Percentiles rank a stretch among this genome's conserved stretches.
These are phyloP conservation scores for Phaedon cochleariae DNA, from an alignment of 2,888 invertebrate species.

Conservation along the genomic window DNA sequence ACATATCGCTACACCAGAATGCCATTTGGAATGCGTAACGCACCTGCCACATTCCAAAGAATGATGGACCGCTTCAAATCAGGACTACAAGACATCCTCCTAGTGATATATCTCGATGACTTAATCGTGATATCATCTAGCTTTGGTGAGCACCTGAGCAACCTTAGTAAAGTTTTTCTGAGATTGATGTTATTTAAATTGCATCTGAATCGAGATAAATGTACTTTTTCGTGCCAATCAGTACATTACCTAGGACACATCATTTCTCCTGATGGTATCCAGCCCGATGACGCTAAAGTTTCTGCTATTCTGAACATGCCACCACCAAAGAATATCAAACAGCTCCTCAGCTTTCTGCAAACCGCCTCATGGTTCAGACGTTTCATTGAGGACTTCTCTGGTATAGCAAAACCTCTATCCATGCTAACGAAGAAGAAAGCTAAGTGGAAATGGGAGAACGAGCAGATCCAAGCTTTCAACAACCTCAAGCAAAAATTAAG, in stretches of 20 bases:
- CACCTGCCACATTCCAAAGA: constrained; percentile 45
- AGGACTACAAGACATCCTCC: constrained; percentile 34
- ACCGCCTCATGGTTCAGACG: constrained; percentile 35
- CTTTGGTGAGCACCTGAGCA: too few species aligned
- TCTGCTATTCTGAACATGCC: constrained; percentile 34
- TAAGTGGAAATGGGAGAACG: constrained; percentile 23
- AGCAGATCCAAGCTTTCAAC: constrained; percentile 26
- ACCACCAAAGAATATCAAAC: constrained; percentile 37
- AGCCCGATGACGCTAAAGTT: constrained; percentile 37
- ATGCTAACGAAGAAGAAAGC: too few species aligned
- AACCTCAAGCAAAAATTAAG: constrained; percentile 33
- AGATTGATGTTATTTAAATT: constrained; percentile 35
- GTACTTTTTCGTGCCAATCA: constrained; percentile 31
- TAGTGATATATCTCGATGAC: too few species aligned
- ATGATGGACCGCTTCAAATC: constrained; percentile 41
- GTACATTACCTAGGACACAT: constrained; percentile 42
- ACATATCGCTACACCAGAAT: too few species aligned
- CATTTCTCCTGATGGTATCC: too few species aligned
- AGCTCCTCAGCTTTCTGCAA: too few species aligned
- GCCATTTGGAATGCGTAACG: constrained; percentile 44
- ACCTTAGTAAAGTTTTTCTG: too few species aligned
- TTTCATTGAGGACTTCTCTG: constrained; percentile 6
- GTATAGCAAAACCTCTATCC: not conserved
- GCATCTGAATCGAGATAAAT: constrained; percentile 40
- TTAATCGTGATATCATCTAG: too few species aligned